A percentile compares a stretch with the other conserved stretches of the same genome.
Conservation (phyloP, 2,113 vertebrate genomes). For the Brienomyrus longianalis region DNA sequence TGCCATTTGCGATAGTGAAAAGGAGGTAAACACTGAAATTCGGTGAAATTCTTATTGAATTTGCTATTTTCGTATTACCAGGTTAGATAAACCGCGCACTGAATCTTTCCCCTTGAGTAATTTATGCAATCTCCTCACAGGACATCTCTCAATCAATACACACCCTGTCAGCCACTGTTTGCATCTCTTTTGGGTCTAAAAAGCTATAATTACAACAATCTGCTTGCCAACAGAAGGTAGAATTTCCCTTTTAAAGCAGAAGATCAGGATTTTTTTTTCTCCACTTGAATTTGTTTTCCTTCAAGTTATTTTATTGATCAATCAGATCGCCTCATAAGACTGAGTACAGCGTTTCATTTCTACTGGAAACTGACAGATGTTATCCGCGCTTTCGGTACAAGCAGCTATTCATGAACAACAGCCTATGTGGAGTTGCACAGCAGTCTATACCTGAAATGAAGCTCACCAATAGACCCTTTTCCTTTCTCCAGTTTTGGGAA, state of each 20-base stretch:
- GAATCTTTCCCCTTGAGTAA: background rate
- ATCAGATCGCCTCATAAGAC: background rate
- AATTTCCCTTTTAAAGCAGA: background rate
- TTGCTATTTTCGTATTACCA: background rate
- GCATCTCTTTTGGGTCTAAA: background rate
- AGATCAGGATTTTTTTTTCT: background rate
- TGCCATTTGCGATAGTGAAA: background rate
- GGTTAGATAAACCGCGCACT: background rate
- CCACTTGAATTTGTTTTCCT: background rate
- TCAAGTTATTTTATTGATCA: background rate
- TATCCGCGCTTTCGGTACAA: background rate
- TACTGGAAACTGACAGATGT: background rate
- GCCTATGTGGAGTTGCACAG: background rate
- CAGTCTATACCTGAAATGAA: background rate
- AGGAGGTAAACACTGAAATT: background rate
- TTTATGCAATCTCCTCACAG: background rate
- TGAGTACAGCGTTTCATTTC: background rate
- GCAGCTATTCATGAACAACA: background rate
- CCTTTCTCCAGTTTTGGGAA: background rate
- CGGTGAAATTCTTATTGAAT: background rate
- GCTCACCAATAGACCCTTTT: background rate
- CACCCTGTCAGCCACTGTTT: background rate
- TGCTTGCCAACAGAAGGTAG: background rate
- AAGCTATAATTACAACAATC: slow-evolving; percentile 1
- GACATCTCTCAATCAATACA: slow-evolving; percentile 8